phyloP scores from a whole-genome alignment of 30 jellyfish, hydroid and myxozoan genomes.

The Turritopsis dohrnii region DNA sequence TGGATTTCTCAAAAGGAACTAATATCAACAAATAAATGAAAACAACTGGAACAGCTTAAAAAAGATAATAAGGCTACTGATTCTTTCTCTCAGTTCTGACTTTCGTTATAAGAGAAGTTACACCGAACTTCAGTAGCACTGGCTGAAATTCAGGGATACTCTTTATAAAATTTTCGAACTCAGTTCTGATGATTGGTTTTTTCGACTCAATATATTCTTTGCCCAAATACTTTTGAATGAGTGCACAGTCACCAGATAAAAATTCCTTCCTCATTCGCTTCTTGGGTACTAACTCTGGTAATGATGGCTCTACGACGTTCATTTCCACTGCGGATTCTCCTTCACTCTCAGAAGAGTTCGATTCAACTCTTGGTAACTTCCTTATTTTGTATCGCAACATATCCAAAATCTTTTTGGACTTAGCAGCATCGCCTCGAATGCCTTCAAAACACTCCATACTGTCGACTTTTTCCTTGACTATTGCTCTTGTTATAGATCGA shows the following conservation, averaged over 20 bases:
- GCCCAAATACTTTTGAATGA: not conserved
- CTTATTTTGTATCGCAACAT: conserved; percentile 18
- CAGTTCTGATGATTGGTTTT: not conserved
- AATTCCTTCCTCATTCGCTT: not conserved
- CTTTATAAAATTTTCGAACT: not conserved
- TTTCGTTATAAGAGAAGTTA: not conserved
- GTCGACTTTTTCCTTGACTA: not conserved
- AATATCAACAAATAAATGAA: not conserved
- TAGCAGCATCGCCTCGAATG: not conserved
- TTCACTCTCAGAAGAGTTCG: not conserved
- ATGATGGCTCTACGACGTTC: not conserved
- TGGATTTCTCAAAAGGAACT: not conserved
- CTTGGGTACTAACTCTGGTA: not conserved
- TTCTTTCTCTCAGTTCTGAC: not conserved
- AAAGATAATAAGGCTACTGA: not conserved
- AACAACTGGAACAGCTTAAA: not conserved
- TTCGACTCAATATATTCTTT: not conserved
- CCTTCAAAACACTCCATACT: not conserved
- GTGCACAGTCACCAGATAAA: not conserved
- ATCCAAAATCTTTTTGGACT: conserved; percentile 14
- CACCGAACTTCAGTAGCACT: not conserved
- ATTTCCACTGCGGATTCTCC: not conserved
- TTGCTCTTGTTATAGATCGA: not conserved
- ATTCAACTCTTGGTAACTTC: not conserved
- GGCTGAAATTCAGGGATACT: not conserved